A percentile compares a stretch with the other conserved stretches of the same genome.
Conservation (phyloP, 2,797 vertebrate species). For the Monodelphis domestica region DNA sequence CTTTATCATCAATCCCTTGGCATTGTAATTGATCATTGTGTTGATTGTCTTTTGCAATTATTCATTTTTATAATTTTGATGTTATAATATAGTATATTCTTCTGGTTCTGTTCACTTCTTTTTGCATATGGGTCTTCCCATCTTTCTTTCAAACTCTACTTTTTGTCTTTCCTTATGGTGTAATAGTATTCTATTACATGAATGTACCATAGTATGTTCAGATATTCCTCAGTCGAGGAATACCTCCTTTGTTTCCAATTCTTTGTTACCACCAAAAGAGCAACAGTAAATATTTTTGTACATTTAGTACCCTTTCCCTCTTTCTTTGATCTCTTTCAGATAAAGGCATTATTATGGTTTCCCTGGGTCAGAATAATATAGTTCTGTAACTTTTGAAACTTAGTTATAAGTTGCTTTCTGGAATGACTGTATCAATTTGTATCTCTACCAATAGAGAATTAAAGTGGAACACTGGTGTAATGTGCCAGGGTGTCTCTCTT, state of each 20-base stretch:
- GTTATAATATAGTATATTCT: neutral
- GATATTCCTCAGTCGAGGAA: too few species aligned
- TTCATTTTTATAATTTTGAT: neutral
- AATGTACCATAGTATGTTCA: neutral
- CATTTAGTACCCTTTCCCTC: neutral
- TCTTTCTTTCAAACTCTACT: neutral
- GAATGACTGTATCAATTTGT: neutral
- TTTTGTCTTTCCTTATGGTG: neutral
- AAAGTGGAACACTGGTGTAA: neutral
- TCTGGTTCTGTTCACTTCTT: too few species aligned
- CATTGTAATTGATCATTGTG: neutral
- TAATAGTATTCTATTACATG: neutral
- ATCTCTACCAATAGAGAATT: neutral
- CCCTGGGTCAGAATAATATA: neutral
- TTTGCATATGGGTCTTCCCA: neutral
- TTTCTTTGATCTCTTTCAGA: neutral
- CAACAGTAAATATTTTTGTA: neutral
- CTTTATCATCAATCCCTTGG: neutral
- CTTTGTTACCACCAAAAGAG: neutral
- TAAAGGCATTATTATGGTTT: neutral
- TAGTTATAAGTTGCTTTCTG: neutral
- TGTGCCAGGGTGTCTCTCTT: neutral
- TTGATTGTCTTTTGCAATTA: neutral
- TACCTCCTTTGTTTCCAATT: neutral
- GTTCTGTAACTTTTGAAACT: neutral